Percentiles rank a stretch among this genome's conserved stretches.
Evolutionary conservation across 2,797 vertebrate genomes (phyloP).

Genomic region (Sebastes reedi): DNA sequence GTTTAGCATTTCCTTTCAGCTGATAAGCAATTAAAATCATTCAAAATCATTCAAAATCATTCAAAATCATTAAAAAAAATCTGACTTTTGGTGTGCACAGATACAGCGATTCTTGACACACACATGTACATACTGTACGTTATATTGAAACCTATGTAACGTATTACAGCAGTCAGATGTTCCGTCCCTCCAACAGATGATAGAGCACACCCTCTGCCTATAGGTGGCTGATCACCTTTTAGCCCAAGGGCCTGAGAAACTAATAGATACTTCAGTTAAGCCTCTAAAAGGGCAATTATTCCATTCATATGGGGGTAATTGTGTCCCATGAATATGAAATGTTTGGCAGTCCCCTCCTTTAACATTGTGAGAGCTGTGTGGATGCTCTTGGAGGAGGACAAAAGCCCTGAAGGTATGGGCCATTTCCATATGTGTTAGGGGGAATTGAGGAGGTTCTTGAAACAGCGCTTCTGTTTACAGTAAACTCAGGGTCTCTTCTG

Average conservation of each 20-base stretch:
- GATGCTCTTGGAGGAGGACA: constrained; percentile 66
- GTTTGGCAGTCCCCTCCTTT: constrained; percentile 71
- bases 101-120: neutral
- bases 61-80: neutral
- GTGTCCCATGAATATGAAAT: constrained; percentile 82
- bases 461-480: constrained; percentile 75
- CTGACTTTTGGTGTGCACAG: neutral
- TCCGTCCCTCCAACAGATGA: constrained; percentile 25
- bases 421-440: constrained; percentile 80
- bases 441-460: constrained; percentile 63
- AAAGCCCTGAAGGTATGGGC: constrained; percentile 74
- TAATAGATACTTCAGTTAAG: constrained; percentile 74
- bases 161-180: neutral
- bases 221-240: constrained; percentile 39
- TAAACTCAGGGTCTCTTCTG: constrained; percentile 68
- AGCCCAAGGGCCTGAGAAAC: constrained; percentile 61
- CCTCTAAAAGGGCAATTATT: constrained; percentile 76
- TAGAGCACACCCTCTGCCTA: constrained; percentile 35
- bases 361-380: constrained; percentile 65
- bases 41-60: too few relatives aligned
- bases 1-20: constrained; percentile 15
- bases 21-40: neutral
- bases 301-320: constrained; percentile 81
- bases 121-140: neutral
- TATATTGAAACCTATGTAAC: neutral